These are phyloP conservation scores for Tetramorium simillimum DNA, from an alignment of 1,140 invertebrate species.

Conservation along the genomic window DNA sequence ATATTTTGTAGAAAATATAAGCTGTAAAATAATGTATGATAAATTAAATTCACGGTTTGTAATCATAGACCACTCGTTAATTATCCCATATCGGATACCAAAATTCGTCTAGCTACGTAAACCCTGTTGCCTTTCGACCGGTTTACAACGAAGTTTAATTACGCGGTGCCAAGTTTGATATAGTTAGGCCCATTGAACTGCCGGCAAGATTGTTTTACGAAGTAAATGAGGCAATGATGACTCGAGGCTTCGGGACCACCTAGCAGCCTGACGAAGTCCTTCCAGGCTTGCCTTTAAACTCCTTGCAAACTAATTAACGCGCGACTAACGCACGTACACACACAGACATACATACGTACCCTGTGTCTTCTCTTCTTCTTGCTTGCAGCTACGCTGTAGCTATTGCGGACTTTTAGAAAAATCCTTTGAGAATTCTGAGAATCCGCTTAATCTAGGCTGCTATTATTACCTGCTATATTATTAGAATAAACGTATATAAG, in stretches of 20 bases:
- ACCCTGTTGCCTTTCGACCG: constrained; percentile 65
- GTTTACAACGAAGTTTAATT: constrained; percentile 74
- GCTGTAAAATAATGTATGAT: neutral
- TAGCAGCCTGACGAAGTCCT: constrained; percentile 72
- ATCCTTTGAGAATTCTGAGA: constrained; percentile 1
- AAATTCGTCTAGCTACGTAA: constrained; percentile 72
- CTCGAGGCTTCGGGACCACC: constrained; percentile 82
- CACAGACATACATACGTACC: constrained; percentile 63
- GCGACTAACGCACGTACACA: constrained; percentile 51
- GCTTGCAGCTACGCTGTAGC: constrained; percentile 11
- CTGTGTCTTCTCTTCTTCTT: constrained; percentile 57
- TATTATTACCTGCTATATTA: neutral
- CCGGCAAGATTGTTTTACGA: constrained; percentile 82
- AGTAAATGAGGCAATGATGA: constrained; percentile 85
- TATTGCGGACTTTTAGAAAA: constrained; percentile 43
- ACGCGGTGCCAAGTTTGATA: constrained; percentile 82
- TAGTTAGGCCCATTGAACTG: constrained; percentile 81
- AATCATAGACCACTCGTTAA: neutral
- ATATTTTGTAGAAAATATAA: neutral
- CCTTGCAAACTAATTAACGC: constrained; percentile 71
- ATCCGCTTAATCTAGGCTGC: neutral
- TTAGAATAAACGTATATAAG: neutral
- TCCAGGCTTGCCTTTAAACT: constrained; percentile 63
- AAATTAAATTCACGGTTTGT: neutral
- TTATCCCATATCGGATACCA: constrained; percentile 15